These are phyloP conservation scores for Python bivittatus DNA, from an alignment of 2,113 vertebrate genomes.

Conservation along the genomic window DNA sequence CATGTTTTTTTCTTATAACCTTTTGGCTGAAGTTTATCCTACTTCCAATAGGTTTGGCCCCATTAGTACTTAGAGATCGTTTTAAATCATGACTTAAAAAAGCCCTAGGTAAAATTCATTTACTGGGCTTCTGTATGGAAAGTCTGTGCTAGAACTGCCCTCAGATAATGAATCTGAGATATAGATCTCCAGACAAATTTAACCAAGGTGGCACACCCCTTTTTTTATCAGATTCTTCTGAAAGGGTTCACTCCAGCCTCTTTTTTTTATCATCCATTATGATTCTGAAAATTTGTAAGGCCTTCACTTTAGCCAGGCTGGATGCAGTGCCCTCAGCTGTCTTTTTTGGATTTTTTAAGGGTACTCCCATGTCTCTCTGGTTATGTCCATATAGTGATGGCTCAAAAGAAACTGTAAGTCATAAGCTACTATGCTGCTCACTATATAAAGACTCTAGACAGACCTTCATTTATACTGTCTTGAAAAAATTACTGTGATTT, in stretches of 20 bases:
- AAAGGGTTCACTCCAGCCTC: background rate
- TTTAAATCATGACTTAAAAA: background rate
- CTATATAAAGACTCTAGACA: too few relatives aligned
- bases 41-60: background rate
- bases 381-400: too few relatives aligned
- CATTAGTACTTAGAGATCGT: background rate
- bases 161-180: background rate
- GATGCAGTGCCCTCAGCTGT: background rate
- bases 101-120: background rate
- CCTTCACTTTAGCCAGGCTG: background rate
- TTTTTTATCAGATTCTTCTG: background rate
- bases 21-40: background rate
- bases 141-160: background rate
- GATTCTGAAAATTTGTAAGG: background rate
- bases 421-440: too few relatives aligned
- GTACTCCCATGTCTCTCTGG: too few relatives aligned
- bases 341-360: too few relatives aligned
- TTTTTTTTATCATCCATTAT: background rate
- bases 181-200: background rate
- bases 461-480: too few relatives aligned
- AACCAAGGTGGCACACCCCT: background rate
- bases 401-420: too few relatives aligned
- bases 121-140: background rate
- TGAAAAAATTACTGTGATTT: too few relatives aligned
- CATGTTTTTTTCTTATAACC: background rate